Base-by-base conservation (phyloP, 2,888 invertebrate genomes). In the Heliconius ethilla region DNA sequence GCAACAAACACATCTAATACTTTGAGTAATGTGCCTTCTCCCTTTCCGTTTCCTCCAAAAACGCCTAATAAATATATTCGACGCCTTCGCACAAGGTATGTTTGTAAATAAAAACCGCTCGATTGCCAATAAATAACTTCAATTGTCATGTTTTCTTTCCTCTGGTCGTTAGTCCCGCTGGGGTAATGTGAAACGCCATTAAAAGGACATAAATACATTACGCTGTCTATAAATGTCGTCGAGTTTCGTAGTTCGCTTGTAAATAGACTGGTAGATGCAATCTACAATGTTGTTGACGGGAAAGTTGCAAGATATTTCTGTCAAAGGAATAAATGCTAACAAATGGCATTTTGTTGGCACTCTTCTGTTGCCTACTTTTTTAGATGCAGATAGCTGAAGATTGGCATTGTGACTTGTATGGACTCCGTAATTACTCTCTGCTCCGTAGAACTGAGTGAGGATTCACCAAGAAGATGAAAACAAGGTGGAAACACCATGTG, bases 141-240 rank as follows among this genome's bases (percentile, higher is more conserved):
- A 90, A 89, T 90, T 89, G 90, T 90, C 89, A 90, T 89, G 89
- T 90, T 90, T 89, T 89, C 90, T 89, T 85, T 86, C 86, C 86
- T 87, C 86, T 88, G 86, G 89, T 90, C 88, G 88, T 81, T 81
- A 81, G 81, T 81, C 76, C 77, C 85, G 81, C 82, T 81, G 84
- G 84, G 87, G 90, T 94, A 94, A 94, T 93, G 93, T 91, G 89
- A 88, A 83, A 85, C 80, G 87, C 91, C 94, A 93, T 93, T 94
- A 94, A 93, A 92, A 92, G 87, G 83, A 89, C 91, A 93, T 92
- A 94, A 94, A 93, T 93, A 92, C 89, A 87, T 88, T 87, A 90
- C 90, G 89, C 89, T 89, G 89, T 90, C 90, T 89, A 91, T 92
- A 92, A 93, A 92, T 83, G 88, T 86, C 87, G 81, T 78, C 79